These are phyloP conservation scores for Alethe diademata DNA, from an alignment of 2,113 vertebrate genomes.

Conservation along the genomic window DNA sequence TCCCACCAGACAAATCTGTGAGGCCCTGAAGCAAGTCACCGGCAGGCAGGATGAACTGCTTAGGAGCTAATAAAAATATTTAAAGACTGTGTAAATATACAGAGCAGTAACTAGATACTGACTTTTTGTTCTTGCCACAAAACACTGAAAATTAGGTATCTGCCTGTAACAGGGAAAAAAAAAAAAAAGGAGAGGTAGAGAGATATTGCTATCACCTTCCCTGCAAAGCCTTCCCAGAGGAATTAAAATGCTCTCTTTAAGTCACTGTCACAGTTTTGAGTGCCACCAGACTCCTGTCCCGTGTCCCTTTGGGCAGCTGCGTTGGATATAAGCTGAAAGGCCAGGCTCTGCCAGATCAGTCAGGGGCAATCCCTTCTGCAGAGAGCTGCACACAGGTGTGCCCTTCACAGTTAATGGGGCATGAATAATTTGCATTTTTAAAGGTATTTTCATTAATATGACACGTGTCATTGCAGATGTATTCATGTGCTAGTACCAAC, in stretches of 20 bases:
- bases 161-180: neutral
- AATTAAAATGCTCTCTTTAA: neutral
- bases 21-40: neutral
- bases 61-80: conserved; percentile 58
- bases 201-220: neutral
- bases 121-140: neutral
- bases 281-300: neutral
- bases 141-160: neutral
- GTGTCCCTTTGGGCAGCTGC: fast-evolving
- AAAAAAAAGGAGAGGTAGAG: neutral
- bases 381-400: neutral
- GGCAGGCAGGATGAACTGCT: conserved; percentile 17
- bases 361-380: neutral
- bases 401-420: neutral
- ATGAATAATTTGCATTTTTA: neutral
- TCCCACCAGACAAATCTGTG: neutral
- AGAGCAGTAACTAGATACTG: neutral
- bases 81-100: conserved; percentile 26
- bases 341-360: neutral
- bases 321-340: neutral
- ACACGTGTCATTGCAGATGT: fast-evolving
- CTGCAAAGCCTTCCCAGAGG: neutral
- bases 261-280: neutral
- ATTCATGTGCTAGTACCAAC: neutral
- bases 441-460: neutral